A percentile compares a stretch with the other conserved stretches of the same genome.
These are phyloP conservation scores for Callorhinus ursinus DNA, from an alignment of 2,113 vertebrate species.

Conservation along the genomic window DNA sequence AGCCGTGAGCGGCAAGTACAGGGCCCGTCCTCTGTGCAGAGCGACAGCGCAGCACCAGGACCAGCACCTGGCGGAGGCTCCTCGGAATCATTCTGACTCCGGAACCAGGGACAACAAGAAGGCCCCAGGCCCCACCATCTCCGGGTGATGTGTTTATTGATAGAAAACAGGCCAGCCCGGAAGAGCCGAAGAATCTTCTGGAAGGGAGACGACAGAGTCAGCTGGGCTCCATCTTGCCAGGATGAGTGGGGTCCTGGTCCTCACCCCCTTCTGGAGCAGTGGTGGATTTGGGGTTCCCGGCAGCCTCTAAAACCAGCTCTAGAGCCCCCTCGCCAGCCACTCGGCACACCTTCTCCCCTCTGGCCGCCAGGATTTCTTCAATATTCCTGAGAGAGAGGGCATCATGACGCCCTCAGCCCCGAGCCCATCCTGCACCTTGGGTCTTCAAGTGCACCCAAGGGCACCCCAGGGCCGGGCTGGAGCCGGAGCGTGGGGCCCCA, in stretches of 20 bases:
- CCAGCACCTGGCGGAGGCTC: rapidly evolving
- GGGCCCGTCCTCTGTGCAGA: rapidly evolving
- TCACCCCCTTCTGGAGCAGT: not conserved
- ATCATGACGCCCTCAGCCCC: rapidly evolving
- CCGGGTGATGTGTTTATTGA: conserved; percentile 44
- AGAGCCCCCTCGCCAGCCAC: conserved; percentile 86
- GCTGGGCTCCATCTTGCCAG: conserved; percentile 35
- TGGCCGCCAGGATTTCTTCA: conserved; percentile 96
- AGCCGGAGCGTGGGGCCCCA: not conserved
- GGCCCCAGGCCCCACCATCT: not conserved
- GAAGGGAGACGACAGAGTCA: not conserved
- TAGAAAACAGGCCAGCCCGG: not conserved
- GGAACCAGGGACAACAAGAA: not conserved
- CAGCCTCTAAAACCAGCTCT: conserved; percentile 87
- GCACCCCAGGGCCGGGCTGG: not conserved
- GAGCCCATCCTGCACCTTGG: rapidly evolving
- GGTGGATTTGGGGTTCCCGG: rapidly evolving
- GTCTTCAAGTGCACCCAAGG: not conserved
- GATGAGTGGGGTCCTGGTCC: rapidly evolving
- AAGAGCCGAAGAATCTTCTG: not conserved
- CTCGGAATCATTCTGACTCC: not conserved
- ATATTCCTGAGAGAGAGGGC: conserved; percentile 89
- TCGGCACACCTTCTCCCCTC: conserved; percentile 91
- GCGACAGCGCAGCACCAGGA: rapidly evolving
- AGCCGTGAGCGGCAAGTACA: not conserved